phyloP scores from a whole-genome alignment of 2,797 vertebrate genomes.

The Octomys mimax region DNA sequence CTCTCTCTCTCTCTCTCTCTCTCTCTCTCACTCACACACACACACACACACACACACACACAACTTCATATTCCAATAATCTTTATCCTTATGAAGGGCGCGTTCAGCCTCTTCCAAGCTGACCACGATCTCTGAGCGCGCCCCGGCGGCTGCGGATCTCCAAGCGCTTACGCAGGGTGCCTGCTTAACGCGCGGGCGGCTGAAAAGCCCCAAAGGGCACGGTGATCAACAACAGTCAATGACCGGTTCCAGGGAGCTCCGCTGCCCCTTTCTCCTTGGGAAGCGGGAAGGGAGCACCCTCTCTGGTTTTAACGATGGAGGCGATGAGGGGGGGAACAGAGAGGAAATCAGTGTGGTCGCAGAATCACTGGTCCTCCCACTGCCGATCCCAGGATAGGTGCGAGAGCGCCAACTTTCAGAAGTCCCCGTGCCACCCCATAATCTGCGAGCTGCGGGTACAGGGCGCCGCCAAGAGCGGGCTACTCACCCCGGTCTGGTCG shows the following conservation, averaged over 20 bases:
- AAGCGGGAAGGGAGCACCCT: neutral
- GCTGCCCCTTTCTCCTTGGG: neutral
- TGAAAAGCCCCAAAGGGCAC: conserved; percentile 62
- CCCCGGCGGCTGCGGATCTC: conserved; percentile 74
- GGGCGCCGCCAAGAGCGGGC: neutral
- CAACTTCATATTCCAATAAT: conserved; percentile 49
- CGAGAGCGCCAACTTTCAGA: conserved; percentile 74
- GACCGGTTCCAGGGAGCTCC: neutral
- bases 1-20: no score
- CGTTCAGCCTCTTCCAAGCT: neutral
- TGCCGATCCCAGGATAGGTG: conserved; percentile 13
- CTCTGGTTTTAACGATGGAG: neutral
- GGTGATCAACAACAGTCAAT: neutral
- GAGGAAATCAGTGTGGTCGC: neutral
- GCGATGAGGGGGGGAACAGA: neutral
- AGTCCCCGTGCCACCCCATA: neutral
- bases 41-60: neutral
- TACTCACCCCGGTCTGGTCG: conserved; percentile 75
- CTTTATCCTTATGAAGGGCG: conserved; percentile 1
- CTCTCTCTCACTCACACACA: neutral
- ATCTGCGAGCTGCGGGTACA: neutral
- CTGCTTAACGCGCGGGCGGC: conserved; percentile 42
- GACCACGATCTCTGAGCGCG: conserved; percentile 51
- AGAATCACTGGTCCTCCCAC: neutral
- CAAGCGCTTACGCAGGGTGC: conserved; percentile 60